These are phyloP conservation scores for Megaleporinus macrocephalus DNA, from an alignment of 2,113 vertebrate genomes.

Conservation along the genomic window DNA sequence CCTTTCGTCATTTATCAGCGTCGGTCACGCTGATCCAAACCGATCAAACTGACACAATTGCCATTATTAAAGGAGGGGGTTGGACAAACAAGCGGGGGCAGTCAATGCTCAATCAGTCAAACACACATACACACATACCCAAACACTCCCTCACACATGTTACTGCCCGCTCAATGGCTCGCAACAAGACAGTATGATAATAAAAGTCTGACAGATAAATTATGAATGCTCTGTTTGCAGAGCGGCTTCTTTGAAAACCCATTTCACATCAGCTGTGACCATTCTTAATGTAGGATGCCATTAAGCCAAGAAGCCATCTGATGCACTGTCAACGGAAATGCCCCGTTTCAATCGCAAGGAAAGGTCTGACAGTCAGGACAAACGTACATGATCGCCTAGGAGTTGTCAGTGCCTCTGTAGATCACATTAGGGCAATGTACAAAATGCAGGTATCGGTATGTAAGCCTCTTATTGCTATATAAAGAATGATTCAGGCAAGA, in stretches of 20 bases:
- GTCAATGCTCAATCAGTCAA: constrained; percentile 11
- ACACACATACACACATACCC: constrained; percentile 19
- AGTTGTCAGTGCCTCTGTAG: not conserved
- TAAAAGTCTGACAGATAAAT: constrained; percentile 42
- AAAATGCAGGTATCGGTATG: too few species aligned
- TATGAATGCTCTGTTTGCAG: constrained; percentile 1
- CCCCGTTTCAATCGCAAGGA: not conserved
- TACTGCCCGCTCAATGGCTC: not conserved
- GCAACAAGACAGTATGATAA: not conserved
- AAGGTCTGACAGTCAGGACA: not conserved
- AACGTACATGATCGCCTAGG: not conserved
- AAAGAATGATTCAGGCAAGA: too few species aligned
- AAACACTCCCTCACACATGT: constrained; percentile 10
- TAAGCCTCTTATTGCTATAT: too few species aligned
- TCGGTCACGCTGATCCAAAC: constrained; percentile 28
- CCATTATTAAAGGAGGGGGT: constrained; percentile 3
- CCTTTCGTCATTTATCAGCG: constrained; percentile 18
- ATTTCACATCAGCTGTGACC: not conserved
- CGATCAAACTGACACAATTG: constrained; percentile 5
- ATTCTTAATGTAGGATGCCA: not conserved
- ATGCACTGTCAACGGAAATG: not conserved
- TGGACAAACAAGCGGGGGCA: constrained; percentile 11
- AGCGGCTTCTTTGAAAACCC: not conserved
- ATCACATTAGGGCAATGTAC: not conserved
- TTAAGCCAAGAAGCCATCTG: constrained; percentile 17